Conservation (phyloP, 2,888 invertebrate species). For the Entomobrya multifasciata region DNA sequence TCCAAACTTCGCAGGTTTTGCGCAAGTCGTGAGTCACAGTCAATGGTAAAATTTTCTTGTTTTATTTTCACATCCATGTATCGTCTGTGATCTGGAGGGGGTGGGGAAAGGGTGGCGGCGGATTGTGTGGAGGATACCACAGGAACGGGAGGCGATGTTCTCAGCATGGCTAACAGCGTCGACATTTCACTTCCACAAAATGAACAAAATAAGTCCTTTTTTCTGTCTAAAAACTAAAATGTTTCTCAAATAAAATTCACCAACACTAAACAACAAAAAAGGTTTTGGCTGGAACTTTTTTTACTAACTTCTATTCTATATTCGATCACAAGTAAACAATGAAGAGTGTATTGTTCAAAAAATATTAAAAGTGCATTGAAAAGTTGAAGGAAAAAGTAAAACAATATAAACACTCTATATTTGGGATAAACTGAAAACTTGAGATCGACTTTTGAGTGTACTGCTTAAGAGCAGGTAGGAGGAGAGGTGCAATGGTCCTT, state of each 20-base stretch:
- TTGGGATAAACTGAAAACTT: constrained; percentile 44
- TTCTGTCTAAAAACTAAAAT: background rate
- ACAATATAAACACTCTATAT: constrained; percentile 26
- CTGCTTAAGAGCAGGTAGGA: constrained; percentile 28
- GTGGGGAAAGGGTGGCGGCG: background rate
- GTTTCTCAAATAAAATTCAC: background rate
- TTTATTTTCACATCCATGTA: constrained; percentile 75
- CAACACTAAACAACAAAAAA: background rate
- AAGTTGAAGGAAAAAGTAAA: background rate
- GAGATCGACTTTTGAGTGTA: constrained; percentile 60
- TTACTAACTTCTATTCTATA: too few species aligned
- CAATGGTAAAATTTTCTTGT: constrained; percentile 72
- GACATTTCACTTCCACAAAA: constrained; percentile 58
- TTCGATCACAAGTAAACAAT: constrained; percentile 36
- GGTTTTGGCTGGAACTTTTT: background rate
- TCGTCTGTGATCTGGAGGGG: constrained; percentile 55
- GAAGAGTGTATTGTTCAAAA: constrained; percentile 8
- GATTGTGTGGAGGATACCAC: background rate
- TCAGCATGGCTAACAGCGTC: constrained; percentile 61
- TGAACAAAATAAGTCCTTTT: background rate
- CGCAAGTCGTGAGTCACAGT: constrained; percentile 68
- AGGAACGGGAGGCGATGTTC: constrained; percentile 35
- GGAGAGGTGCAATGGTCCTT: constrained; percentile 47
- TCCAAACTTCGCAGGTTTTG: constrained; percentile 71
- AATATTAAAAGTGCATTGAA: constrained; percentile 21